phyloP scores from a whole-genome alignment of 2,888 invertebrate genomes.

The Mycogona germanica region DNA sequence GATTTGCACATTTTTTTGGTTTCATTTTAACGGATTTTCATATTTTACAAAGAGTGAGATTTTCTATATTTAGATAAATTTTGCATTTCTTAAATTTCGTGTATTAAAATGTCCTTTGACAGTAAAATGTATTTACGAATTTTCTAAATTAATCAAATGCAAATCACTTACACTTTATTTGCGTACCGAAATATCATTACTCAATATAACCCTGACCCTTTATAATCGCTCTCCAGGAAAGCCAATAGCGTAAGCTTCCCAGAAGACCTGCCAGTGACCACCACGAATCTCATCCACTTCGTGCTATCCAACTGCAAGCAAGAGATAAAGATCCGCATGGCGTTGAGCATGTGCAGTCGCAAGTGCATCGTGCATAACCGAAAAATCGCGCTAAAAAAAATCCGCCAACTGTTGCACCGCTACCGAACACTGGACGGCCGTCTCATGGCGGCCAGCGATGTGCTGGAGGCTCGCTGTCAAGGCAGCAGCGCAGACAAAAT shows the following conservation, averaged over 20 bases:
- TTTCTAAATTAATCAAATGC: no score
- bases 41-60: no score
- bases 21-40: no score
- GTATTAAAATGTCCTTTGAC: no score
- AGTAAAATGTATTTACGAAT: no score
- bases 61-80: no score
- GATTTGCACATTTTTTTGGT: no score
- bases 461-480: background rate
- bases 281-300: conserved; percentile 54
- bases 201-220: no score
- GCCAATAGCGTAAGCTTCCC: conserved; percentile 60
- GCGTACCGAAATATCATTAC: no score
- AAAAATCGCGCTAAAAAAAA: background rate
- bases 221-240: conserved; percentile 41
- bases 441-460: background rate
- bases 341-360: conserved; percentile 1
- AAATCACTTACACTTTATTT: no score
- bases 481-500: no score
- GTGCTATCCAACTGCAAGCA: conserved; percentile 47
- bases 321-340: background rate
- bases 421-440: background rate
- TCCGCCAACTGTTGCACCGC: background rate
- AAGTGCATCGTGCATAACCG: conserved; percentile 5
- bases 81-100: no score
- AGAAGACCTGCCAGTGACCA: conserved; percentile 45